Conservation (phyloP, 2,797 vertebrate species). For the Pangasius macronema region DNA sequence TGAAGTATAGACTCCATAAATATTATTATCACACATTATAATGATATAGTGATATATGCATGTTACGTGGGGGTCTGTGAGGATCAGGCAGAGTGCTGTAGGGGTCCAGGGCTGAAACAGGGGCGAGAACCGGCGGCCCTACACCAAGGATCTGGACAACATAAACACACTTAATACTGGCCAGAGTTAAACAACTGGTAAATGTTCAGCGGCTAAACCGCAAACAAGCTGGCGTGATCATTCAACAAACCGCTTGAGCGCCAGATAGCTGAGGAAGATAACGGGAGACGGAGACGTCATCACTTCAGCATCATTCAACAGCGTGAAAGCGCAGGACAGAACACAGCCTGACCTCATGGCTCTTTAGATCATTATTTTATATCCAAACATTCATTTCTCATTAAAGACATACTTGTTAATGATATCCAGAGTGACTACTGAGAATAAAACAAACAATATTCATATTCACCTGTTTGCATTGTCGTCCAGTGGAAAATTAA, state of each 20-base stretch:
- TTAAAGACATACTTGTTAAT: neutral
- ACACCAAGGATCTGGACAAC: neutral
- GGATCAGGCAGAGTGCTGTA: neutral
- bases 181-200: slow-evolving; percentile 6
- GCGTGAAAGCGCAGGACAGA: neutral
- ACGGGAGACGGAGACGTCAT: neutral
- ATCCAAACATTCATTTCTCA: neutral
- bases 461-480: neutral
- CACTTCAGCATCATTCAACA: slow-evolving; percentile 4
- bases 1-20: too few species aligned
- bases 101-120: neutral
- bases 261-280: neutral
- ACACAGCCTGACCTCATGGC: neutral
- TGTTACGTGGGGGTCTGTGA: neutral
- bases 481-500: neutral
- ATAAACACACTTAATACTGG: neutral
- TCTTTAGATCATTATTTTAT: neutral
- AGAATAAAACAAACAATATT: neutral
- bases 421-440: neutral
- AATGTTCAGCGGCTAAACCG: neutral
- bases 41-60: neutral
- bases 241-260: neutral
- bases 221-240: slow-evolving; percentile 3
- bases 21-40: neutral
- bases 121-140: neutral